Evolutionary conservation across 1,140 invertebrate genomes (phyloP).

Genomic region (Acyrthosiphon pisum): DNA sequence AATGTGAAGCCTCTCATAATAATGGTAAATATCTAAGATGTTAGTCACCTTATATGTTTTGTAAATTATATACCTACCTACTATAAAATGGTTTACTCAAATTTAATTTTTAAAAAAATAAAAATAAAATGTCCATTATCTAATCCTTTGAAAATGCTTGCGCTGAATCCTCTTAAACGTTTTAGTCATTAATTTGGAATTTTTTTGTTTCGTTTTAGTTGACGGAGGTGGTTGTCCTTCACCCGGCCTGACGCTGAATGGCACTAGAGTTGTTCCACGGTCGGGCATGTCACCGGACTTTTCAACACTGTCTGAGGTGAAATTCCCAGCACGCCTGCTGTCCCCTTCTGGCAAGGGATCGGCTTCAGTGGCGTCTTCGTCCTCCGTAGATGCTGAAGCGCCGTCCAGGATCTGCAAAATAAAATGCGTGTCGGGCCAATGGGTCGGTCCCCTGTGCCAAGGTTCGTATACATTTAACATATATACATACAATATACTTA

Average conservation of each 20-base stretch:
- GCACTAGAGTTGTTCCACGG: conserved; percentile 60
- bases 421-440: conserved; percentile 79
- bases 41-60: too few relatives aligned
- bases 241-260: conserved; percentile 60
- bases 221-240: conserved; percentile 59
- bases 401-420: conserved; percentile 79
- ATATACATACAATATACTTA: background rate
- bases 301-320: conserved; percentile 66
- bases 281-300: conserved; percentile 60
- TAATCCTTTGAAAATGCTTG: too few relatives aligned
- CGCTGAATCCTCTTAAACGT: background rate
- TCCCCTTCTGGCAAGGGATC: conserved; percentile 40
- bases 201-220: conserved; percentile 5
- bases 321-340: conserved; percentile 68
- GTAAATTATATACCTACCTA: too few relatives aligned
- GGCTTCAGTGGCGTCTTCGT: conserved; percentile 69
- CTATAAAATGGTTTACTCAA: too few relatives aligned
- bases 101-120: background rate
- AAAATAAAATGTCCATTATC: background rate
- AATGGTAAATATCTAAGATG: too few relatives aligned
- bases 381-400: conserved; percentile 61
- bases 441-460: conserved; percentile 78
- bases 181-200: background rate
- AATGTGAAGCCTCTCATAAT: too few relatives aligned
- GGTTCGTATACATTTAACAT: conserved; percentile 62